Conservation (phyloP, 2,113 vertebrate species). For the Chaenocephalus aceratus region DNA sequence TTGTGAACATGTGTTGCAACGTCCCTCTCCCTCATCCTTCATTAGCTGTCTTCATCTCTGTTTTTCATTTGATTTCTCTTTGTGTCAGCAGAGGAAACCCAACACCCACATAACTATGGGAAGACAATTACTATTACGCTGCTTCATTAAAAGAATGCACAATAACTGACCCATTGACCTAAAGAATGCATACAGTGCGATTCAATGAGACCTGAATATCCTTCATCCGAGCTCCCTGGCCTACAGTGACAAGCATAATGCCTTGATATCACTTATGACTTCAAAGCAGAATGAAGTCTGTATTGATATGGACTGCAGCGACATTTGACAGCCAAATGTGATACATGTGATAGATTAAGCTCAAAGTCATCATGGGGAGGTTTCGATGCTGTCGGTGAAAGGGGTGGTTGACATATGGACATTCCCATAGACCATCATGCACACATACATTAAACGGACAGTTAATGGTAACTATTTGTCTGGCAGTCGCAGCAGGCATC, state of each 20-base stretch:
- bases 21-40: neutral
- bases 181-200: conserved; percentile 23
- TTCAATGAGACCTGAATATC: conserved; percentile 24
- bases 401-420: conserved; percentile 45
- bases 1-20: neutral
- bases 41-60: conserved; percentile 47
- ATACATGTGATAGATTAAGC: conserved; percentile 29
- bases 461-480: neutral
- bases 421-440: conserved; percentile 49
- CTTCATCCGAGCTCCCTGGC: conserved; percentile 29
- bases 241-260: conserved; percentile 60
- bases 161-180: conserved; percentile 40
- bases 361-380: conserved; percentile 30
- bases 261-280: conserved; percentile 33
- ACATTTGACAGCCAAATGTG: conserved; percentile 45
- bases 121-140: conserved; percentile 8
- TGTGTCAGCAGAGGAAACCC: conserved; percentile 39
- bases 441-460: conserved; percentile 15
- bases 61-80: conserved; percentile 55
- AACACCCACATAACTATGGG: conserved; percentile 25
- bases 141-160: conserved; percentile 37
- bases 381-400: conserved; percentile 32
- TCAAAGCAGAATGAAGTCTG: conserved; percentile 54
- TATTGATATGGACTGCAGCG: conserved; percentile 33
- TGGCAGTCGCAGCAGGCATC: neutral